A percentile compares a stretch with the other conserved stretches of the same genome.
Conservation (phyloP, 92 coral and sea anemone species). For the Pocillopora meandrina region DNA sequence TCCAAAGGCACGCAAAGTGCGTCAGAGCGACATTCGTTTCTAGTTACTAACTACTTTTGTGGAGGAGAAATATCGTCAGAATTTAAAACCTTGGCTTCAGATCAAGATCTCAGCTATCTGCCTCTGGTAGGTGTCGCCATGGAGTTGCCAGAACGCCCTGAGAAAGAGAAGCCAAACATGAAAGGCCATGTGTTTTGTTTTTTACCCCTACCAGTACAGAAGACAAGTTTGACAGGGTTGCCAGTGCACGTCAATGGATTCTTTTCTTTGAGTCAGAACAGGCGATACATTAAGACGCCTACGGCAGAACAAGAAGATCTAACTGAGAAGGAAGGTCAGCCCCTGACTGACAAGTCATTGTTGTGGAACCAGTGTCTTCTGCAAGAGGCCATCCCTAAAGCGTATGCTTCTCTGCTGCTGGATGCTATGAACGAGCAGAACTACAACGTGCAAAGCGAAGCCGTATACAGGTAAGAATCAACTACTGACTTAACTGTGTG, state of each 20-base stretch:
- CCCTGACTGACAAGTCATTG: conserved; percentile 56
- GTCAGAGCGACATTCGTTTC: conserved; percentile 7
- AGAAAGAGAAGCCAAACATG: conserved; percentile 11
- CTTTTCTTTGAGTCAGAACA: conserved; percentile 81
- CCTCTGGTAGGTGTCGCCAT: conserved; percentile 87
- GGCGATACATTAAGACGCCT: conserved; percentile 73
- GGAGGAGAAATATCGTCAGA: conserved; percentile 47
- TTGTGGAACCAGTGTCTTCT: conserved; percentile 65
- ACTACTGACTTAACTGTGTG: not conserved
- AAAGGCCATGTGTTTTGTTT: conserved; percentile 74
- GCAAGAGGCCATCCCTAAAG: conserved; percentile 58
- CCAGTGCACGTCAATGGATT: conserved; percentile 91
- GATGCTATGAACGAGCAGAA: not conserved
- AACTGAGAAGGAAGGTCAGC: not conserved
- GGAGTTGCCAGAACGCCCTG: conserved; percentile 45
- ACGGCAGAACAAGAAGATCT: conserved; percentile 60
- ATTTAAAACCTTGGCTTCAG: conserved; percentile 44
- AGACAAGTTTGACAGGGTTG: conserved; percentile 74
- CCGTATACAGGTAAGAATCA: not conserved
- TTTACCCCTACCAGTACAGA: conserved; percentile 71
- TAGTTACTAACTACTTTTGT: conserved; percentile 44
- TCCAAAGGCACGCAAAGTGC: not conserved
- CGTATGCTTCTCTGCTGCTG: conserved; percentile 50
- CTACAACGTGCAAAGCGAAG: not conserved
- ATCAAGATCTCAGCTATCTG: conserved; percentile 62